Evolutionary conservation across 2,113 vertebrate species (phyloP).

Genomic region (Etheostoma cragini): DNA sequence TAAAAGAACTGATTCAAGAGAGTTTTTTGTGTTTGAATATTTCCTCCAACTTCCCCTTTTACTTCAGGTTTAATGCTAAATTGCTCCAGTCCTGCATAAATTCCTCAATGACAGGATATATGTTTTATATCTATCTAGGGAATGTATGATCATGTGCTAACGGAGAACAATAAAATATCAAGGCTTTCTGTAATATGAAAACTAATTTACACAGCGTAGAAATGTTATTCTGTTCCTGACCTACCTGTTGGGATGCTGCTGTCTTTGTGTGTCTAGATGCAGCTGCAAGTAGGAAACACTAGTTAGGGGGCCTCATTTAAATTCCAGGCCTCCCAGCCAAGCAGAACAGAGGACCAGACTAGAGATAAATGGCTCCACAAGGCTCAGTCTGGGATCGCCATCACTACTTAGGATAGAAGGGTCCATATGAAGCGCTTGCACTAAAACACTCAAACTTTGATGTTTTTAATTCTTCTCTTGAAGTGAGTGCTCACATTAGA

Average conservation of each 20-base stretch:
- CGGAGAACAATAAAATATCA: slow-evolving; percentile 18
- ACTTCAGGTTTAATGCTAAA: slow-evolving; percentile 36
- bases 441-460: slow-evolving; percentile 26
- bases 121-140: slow-evolving; percentile 19
- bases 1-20: slow-evolving; percentile 54
- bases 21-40: slow-evolving; percentile 37
- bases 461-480: slow-evolving; percentile 34
- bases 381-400: slow-evolving; percentile 72
- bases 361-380: slow-evolving; percentile 78
- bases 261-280: slow-evolving; percentile 52
- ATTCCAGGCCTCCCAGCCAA: slow-evolving; percentile 74
- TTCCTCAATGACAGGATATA: slow-evolving; percentile 43
- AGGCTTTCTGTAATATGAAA: slow-evolving; percentile 1
- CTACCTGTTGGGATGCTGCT: slow-evolving; percentile 66
- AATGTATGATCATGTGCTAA: slow-evolving; percentile 7
- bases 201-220: not conserved
- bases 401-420: slow-evolving; percentile 54
- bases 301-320: slow-evolving; percentile 76
- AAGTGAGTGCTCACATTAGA: slow-evolving; percentile 19
- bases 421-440: slow-evolving; percentile 42
- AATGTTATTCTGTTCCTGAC: not conserved
- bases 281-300: slow-evolving; percentile 70
- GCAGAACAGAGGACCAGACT: slow-evolving; percentile 78
- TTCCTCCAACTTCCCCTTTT: slow-evolving; percentile 46
- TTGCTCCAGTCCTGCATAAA: slow-evolving; percentile 22